phyloP scores from a whole-genome alignment of 1,140 invertebrate genomes.

The Dolichoris vasculosae region DNA sequence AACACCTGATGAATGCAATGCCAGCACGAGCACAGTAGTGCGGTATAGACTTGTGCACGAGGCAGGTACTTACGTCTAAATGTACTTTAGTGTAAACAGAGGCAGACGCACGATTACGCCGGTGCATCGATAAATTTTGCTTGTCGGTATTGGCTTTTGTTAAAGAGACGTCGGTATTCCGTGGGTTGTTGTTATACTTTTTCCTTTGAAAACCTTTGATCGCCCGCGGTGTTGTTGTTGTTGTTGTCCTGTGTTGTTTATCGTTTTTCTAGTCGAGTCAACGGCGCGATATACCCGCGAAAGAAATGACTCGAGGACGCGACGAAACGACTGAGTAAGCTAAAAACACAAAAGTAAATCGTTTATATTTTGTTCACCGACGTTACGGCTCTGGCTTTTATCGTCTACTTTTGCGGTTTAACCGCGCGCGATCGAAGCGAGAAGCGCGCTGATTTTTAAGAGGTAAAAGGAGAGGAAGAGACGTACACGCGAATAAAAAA shows the following conservation, averaged over 20 bases:
- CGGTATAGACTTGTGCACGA: constrained; percentile 47
- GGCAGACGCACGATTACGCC: neutral
- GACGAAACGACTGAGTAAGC: neutral
- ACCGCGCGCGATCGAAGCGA: neutral
- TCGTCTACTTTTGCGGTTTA: neutral
- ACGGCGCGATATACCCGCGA: neutral
- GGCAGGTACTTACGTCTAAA: constrained; percentile 20
- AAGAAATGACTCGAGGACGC: neutral
- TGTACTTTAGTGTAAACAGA: constrained; percentile 31
- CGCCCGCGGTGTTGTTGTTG: neutral
- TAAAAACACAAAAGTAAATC: neutral
- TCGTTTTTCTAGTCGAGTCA: neutral
- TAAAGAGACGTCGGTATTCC: neutral
- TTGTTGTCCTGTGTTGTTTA: neutral
- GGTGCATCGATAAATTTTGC: neutral
- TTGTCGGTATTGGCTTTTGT: neutral
- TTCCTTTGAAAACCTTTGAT: neutral
- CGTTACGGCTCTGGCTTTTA: neutral
- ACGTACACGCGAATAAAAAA: neutral
- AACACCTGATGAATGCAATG: constrained; percentile 48
- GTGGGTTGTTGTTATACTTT: too few relatives aligned
- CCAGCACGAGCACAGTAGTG: constrained; percentile 32
- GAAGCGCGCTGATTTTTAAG: neutral
- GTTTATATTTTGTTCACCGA: neutral
- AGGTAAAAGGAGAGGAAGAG: neutral